Percentiles rank a stretch among this genome's conserved stretches.
Evolutionary conservation across 2,797 vertebrate genomes (phyloP).

Genomic region (Cygnus olor): DNA sequence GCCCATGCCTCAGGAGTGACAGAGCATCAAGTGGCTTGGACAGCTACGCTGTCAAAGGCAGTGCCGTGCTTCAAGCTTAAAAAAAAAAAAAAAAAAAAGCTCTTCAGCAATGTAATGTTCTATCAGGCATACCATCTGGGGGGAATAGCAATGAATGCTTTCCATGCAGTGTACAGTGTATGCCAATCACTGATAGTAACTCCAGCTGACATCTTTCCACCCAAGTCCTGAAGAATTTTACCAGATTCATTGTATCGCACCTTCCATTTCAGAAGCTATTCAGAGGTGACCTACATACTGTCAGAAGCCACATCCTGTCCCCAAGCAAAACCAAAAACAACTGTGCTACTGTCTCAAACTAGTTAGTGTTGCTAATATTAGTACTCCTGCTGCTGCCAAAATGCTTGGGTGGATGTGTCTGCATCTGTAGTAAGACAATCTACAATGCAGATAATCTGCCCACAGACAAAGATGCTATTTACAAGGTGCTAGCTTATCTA

Average conservation of each 20-base stretch:
- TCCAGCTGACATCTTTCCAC: neutral
- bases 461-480: neutral
- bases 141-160: neutral
- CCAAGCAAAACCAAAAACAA: neutral
- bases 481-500: neutral
- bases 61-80: neutral
- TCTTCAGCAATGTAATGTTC: neutral
- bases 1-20: constrained; percentile 1
- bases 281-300: neutral
- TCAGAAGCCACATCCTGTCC: neutral
- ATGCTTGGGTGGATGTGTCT: neutral
- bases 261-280: neutral
- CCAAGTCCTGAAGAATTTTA: neutral
- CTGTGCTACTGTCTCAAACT: neutral
- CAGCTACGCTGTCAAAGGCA: neutral
- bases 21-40: constrained; percentile 21
- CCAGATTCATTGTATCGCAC: neutral
- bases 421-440: neutral
- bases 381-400: neutral
- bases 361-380: neutral
- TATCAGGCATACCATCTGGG: neutral
- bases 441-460: neutral
- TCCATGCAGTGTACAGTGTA: neutral
- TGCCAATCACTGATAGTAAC: constrained; percentile 6
- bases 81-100: neutral